These are phyloP conservation scores for Saxidomus purpurata DNA, from an alignment of 1,140 invertebrate species.

Conservation along the genomic window DNA sequence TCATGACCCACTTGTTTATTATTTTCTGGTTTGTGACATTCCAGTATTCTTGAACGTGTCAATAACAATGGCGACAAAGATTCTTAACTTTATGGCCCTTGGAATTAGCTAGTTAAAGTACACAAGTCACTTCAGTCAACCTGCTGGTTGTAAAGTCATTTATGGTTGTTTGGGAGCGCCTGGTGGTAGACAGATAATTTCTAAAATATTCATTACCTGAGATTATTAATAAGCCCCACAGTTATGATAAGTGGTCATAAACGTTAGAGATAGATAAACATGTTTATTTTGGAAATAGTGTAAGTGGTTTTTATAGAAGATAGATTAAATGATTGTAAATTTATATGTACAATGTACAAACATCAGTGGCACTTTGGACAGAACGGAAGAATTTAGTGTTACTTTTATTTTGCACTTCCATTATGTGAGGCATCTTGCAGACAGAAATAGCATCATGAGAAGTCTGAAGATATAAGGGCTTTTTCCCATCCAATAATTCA, in stretches of 20 bases:
- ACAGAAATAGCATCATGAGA: too few relatives aligned
- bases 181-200: background rate
- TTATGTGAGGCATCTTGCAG: too few relatives aligned
- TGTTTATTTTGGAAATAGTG: background rate
- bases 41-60: too few relatives aligned
- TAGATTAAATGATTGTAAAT: background rate
- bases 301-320: background rate
- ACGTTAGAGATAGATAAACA: constrained; percentile 3
- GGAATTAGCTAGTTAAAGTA: background rate
- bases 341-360: background rate
- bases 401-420: too few relatives aligned
- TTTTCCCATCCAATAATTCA: too few relatives aligned
- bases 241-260: constrained; percentile 13
- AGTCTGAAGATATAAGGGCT: too few relatives aligned
- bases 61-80: background rate
- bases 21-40: too few relatives aligned
- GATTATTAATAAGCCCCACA: background rate
- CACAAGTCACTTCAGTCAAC: background rate
- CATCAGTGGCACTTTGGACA: too few relatives aligned
- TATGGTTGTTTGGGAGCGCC: background rate
- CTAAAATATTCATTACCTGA: background rate
- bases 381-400: too few relatives aligned
- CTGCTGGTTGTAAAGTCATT: background rate
- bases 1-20: too few relatives aligned
- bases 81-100: background rate